These are phyloP conservation scores for Clarias pachynema DNA, from an alignment of 2,797 vertebrate species.

Conservation along the genomic window DNA sequence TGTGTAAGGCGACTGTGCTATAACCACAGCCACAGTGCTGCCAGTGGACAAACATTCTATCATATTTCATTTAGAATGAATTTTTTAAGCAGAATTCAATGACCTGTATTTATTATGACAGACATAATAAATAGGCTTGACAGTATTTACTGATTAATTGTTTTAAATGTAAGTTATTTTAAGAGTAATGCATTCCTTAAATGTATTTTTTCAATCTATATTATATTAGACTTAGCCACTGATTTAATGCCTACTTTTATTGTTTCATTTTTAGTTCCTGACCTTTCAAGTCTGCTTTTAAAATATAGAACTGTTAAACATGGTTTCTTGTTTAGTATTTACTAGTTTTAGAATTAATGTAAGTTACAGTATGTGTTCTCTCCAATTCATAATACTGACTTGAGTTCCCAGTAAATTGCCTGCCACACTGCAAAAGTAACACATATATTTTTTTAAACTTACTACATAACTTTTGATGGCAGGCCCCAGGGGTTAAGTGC, in stretches of 20 bases:
- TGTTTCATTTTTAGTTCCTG: neutral
- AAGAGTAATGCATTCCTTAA: neutral
- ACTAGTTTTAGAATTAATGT: neutral
- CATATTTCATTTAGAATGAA: neutral
- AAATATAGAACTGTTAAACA: neutral
- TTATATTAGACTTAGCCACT: neutral
- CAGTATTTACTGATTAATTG: neutral
- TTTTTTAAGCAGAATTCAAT: neutral
- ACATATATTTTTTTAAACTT: constrained; percentile 15
- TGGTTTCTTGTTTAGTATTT: too few relatives aligned
- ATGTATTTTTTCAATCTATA: neutral
- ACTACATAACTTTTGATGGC: constrained; percentile 9
- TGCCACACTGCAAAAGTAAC: constrained; percentile 22
- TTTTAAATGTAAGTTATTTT: neutral
- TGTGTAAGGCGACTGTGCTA: too few relatives aligned
- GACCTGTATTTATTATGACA: neutral
- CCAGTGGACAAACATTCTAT: neutral
- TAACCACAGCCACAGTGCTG: too few relatives aligned
- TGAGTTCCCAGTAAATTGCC: neutral
- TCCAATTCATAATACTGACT: neutral
- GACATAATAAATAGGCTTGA: too few relatives aligned
- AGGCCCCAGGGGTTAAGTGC: constrained; percentile 30
- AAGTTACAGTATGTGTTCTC: neutral
- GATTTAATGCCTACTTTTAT: neutral
- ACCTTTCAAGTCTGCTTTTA: neutral